Evolutionary conservation across 2,797 vertebrate species (phyloP).

Genomic region (Xiphophorus birchmanni): DNA sequence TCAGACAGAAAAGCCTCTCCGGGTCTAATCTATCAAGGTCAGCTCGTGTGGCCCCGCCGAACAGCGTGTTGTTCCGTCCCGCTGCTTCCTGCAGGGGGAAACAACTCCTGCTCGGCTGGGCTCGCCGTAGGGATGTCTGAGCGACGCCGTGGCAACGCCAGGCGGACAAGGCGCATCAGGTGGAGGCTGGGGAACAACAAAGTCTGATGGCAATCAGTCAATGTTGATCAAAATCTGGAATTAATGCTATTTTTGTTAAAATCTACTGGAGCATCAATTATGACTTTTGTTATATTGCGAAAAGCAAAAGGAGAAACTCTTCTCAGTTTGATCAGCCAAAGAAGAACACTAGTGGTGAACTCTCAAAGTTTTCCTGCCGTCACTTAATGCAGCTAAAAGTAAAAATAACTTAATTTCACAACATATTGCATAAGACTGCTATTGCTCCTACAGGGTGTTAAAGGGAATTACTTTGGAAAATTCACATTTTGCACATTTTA

Average conservation of each 20-base stretch:
- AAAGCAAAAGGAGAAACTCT: neutral
- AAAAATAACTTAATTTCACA: neutral
- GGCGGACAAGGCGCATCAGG: neutral
- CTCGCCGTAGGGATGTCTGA: slow-evolving; percentile 1
- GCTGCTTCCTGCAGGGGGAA: slow-evolving; percentile 61
- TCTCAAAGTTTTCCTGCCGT: neutral
- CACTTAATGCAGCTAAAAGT: neutral
- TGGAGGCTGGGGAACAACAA: neutral
- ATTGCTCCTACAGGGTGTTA: neutral
- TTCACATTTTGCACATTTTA: too few species aligned
- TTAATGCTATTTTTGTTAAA: neutral
- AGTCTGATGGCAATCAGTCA: neutral
- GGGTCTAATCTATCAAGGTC: slow-evolving; percentile 84
- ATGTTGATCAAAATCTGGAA: neutral
- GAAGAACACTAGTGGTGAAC: neutral
- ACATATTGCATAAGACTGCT: neutral
- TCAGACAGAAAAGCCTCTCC: slow-evolving; percentile 76
- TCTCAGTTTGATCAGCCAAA: neutral
- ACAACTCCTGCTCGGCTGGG: slow-evolving; percentile 41
- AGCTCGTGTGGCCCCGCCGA: slow-evolving; percentile 78
- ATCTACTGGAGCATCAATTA: neutral
- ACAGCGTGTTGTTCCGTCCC: slow-evolving; percentile 74
- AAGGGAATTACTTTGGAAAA: too few species aligned
- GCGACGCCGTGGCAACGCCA: slow-evolving; percentile 9
- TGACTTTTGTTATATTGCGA: neutral